Conservation (phyloP, 1,140 invertebrate genomes). For the Drosophila auraria region DNA sequence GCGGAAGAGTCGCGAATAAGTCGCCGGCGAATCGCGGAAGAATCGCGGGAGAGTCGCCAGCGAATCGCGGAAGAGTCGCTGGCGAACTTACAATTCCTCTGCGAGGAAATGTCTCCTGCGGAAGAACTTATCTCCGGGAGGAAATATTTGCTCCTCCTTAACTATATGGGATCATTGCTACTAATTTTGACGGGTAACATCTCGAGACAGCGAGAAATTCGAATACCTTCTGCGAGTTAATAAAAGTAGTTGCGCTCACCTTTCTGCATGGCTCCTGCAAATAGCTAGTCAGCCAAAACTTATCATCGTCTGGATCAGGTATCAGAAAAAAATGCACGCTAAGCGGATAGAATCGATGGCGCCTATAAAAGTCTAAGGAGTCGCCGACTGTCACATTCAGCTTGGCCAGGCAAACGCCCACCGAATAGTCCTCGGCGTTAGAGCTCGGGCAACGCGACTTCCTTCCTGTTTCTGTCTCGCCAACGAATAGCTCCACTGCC, state of each 20-base stretch:
- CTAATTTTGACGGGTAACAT: no score
- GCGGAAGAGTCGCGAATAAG: no score
- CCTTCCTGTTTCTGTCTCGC: slow-evolving; percentile 88
- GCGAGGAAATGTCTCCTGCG: no score
- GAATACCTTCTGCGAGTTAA: no score
- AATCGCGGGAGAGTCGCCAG: no score
- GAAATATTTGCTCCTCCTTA: no score
- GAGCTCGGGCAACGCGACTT: slow-evolving; percentile 89
- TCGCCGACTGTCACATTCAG: slow-evolving; percentile 94
- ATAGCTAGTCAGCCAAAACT: slow-evolving; percentile 38
- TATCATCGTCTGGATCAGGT: background rate
- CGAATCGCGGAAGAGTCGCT: no score
- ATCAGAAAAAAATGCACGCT: slow-evolving; percentile 28
- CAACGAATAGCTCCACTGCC: slow-evolving; percentile 89
- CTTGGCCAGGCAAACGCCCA: slow-evolving; percentile 94
- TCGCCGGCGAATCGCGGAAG: no score
- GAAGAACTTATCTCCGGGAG: no score
- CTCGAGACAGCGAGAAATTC: no score
- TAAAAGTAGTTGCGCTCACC: slow-evolving; percentile 7
- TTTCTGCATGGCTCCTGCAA: slow-evolving; percentile 10
- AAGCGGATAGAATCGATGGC: slow-evolving; percentile 83
- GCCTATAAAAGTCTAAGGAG: slow-evolving; percentile 93
- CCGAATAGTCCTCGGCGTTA: slow-evolving; percentile 95
- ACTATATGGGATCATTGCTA: no score
- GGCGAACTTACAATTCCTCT: no score